Conservation (phyloP, 2,797 vertebrate genomes). For the Trematomus bernacchii region DNA sequence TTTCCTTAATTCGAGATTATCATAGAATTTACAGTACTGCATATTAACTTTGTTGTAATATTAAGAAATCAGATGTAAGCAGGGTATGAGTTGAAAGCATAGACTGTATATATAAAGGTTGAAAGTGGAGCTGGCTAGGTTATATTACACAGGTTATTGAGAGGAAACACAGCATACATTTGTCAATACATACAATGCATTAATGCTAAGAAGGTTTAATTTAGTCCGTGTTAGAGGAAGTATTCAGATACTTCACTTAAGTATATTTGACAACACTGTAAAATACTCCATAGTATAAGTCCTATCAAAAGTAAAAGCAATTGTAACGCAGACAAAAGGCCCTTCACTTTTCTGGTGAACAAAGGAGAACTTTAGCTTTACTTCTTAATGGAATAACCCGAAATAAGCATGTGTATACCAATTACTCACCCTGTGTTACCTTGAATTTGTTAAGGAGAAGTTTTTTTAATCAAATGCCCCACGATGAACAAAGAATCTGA, state of each 20-base stretch:
- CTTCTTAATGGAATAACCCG: too few species aligned
- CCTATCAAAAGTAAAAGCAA: too few species aligned
- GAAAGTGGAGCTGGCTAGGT: neutral
- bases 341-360: too few species aligned
- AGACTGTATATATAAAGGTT: too few species aligned
- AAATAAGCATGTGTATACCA: too few species aligned
- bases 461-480: too few species aligned
- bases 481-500: too few species aligned
- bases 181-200: neutral
- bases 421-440: too few species aligned
- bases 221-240: neutral
- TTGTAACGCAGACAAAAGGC: too few species aligned
- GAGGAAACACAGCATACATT: neutral
- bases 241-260: neutral
- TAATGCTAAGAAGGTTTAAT: neutral
- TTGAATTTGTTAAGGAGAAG: too few species aligned
- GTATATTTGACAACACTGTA: neutral
- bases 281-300: neutral
- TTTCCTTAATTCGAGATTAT: constrained; percentile 8
- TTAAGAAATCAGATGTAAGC: neutral
- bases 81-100: too few species aligned
- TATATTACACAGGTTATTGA: neutral
- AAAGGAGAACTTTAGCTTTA: too few species aligned
- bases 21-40: neutral
- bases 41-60: neutral